Base-by-base conservation (phyloP, 2,888 invertebrate genomes). In the Lumbricus terrestris region DNA sequence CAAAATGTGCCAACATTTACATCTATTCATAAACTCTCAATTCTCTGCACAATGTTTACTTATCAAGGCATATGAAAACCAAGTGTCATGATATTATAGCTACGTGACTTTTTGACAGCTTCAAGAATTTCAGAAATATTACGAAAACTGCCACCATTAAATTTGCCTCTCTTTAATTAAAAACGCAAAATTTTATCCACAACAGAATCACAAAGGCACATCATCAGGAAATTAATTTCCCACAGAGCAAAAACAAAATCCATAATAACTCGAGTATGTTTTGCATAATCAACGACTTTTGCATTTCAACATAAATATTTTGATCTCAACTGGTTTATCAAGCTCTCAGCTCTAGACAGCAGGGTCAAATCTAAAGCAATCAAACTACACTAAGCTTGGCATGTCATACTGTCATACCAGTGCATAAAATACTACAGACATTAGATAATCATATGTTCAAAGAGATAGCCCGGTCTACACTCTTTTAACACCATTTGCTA, bases 181-280 rank as follows among this genome's bases (percentile, higher is more conserved):
- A 69, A 69, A 69, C 29, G 16, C 1, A 11, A 69, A 69, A 69
- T 69, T 69, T 69, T 69, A 69, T 69, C 13, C 69, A 69, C n/a
- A 69, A 69, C 69, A 69, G 69, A 69, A 69, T 69, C n/a, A 69
- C 69, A 69, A 69, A 69, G 69, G 69, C 69, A 69, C 69, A 69
- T 69, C n/a, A 69, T 69, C 69, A 69, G 69, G 69, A 69, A 69
- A 69, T 69, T n/a, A 69, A 69, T 69, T 69, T 69, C 69, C 69
- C 69, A 69, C n/a, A 69, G 18, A 47, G 69, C n/a, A 69, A 29
- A n/a, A 69, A 69, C 69, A 69, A 69, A 69, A 69, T n/a, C 69
- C n/a, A 69, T 6, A n/a, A 29, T 69, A 69, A 69, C 69, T 69
- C n/a, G 16, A 69, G 69, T 69, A 13, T 8, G 29, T 69, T n/a